A percentile compares a stretch with the other conserved stretches of the same genome.
Conservation (phyloP, 2,797 vertebrate species). For the Microhierax caerulescens region DNA sequence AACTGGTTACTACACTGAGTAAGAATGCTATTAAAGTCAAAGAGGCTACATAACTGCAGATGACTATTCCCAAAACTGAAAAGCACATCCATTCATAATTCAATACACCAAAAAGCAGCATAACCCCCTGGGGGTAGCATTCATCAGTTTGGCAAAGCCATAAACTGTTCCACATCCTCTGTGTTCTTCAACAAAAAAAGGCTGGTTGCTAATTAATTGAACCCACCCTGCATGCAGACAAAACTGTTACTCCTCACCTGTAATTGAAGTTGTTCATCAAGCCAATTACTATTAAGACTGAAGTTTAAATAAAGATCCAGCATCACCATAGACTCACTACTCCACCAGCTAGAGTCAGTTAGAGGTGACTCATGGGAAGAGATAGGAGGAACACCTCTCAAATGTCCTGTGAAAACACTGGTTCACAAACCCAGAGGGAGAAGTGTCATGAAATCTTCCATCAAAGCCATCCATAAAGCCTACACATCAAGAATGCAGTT, state of each 20-base stretch:
- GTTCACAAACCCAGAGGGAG: neutral
- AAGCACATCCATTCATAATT: neutral
- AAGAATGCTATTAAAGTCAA: neutral
- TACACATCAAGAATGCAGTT: neutral
- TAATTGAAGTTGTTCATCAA: neutral
- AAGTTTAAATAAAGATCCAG: neutral
- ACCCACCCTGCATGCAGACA: neutral
- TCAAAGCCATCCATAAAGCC: neutral
- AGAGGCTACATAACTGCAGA: neutral
- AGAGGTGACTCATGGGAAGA: neutral
- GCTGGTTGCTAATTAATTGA: neutral
- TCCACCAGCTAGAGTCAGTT: neutral
- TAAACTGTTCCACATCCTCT: neutral
- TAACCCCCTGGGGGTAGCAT: accelerated
- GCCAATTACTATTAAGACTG: neutral
- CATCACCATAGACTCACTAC: neutral
- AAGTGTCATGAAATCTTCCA: neutral
- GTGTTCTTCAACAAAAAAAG: neutral
- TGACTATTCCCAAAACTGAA: neutral
- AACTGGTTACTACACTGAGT: neutral
- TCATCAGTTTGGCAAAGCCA: neutral
- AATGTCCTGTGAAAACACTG: neutral
- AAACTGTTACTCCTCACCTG: neutral
- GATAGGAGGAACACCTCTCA: neutral
- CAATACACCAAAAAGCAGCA: neutral